Evolutionary conservation across 2,888 invertebrate genomes (phyloP).

Genomic region (Emmelina monodactyla): DNA sequence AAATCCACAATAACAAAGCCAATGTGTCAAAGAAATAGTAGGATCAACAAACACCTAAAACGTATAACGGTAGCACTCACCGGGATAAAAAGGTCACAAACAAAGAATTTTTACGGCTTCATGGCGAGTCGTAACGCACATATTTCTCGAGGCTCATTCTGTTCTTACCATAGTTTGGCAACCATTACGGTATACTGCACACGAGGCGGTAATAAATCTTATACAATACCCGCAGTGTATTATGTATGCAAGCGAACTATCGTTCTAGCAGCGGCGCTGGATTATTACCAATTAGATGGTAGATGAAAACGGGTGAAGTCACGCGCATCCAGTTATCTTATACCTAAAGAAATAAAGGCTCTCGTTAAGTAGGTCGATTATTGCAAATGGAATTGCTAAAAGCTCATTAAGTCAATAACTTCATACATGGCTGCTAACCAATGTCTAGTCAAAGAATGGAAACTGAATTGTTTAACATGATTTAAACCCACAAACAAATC

Average conservation of each 20-base stretch:
- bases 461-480: too few relatives aligned
- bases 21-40: too few relatives aligned
- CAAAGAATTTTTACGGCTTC: conserved; percentile 35
- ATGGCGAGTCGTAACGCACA: conserved; percentile 22
- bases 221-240: conserved; percentile 33
- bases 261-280: conserved; percentile 25
- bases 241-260: conserved; percentile 29
- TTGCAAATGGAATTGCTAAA: not conserved
- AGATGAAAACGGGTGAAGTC: conserved; percentile 15
- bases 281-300: conserved; percentile 31
- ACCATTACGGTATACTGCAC: conserved; percentile 43
- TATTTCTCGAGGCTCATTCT: not conserved
- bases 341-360: not conserved
- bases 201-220: conserved; percentile 45
- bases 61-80: not conserved
- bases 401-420: too few relatives aligned
- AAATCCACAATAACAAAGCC: too few relatives aligned
- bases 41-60: not conserved
- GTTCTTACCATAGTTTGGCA: conserved; percentile 34
- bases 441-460: too few relatives aligned
- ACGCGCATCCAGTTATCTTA: not conserved
- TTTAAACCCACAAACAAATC: too few relatives aligned
- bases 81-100: conserved; percentile 24
- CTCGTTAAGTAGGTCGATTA: not conserved
- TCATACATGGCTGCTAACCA: too few relatives aligned